phyloP scores from a whole-genome alignment of 2,113 vertebrate genomes.

The Siniperca chuatsi region DNA sequence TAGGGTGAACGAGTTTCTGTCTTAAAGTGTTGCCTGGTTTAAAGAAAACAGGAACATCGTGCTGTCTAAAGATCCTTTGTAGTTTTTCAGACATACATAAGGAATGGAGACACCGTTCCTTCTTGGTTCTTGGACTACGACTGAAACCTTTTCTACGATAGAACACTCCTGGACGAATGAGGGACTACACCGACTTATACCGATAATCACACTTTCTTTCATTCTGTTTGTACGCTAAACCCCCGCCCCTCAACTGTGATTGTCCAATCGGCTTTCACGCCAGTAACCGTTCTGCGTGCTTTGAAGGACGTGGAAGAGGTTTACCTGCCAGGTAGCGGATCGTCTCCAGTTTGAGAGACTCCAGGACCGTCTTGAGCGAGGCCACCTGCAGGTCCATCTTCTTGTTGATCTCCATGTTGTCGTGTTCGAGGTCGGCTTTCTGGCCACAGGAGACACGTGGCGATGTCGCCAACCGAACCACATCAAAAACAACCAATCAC shows the following conservation, averaged over 20 bases:
- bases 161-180: too few species aligned
- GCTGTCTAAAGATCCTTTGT: too few species aligned
- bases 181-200: too few species aligned
- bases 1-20: too few species aligned
- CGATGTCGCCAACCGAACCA: constrained; percentile 3
- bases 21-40: too few species aligned
- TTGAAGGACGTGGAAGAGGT: too few species aligned
- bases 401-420: constrained; percentile 92
- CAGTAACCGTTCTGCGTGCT: too few species aligned
- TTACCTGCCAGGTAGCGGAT: constrained; percentile 84
- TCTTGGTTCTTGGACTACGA: too few species aligned
- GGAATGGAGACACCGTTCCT: too few species aligned
- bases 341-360: constrained; percentile 95
- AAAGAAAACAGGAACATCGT: too few species aligned
- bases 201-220: background rate
- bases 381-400: constrained; percentile 97
- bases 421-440: constrained; percentile 89
- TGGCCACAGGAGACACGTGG: constrained; percentile 54
- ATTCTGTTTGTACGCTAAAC: background rate
- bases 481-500: constrained; percentile 16
- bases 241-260: background rate
- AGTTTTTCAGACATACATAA: too few species aligned
- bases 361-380: constrained; percentile 94
- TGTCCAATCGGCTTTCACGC: background rate
- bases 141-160: too few species aligned